Evolutionary conservation across 2,888 invertebrate species (phyloP).

Genomic region (Amorpha juglandis): DNA sequence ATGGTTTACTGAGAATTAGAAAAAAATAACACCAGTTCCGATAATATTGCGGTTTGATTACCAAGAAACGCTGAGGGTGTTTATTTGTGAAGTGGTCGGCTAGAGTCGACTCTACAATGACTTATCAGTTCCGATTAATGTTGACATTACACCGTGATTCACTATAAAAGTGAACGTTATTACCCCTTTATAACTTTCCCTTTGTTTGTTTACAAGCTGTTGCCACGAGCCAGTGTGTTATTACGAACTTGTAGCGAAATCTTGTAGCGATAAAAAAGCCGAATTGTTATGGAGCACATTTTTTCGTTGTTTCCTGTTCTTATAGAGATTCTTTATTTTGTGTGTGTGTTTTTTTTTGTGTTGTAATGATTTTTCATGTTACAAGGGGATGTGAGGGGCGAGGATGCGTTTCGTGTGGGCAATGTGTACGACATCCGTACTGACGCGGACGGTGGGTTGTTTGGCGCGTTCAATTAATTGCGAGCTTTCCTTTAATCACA

Average conservation of each 20-base stretch:
- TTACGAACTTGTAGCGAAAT: slow-evolving; percentile 18
- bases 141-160: slow-evolving; percentile 51
- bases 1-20: slow-evolving; percentile 51
- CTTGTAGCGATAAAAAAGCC: slow-evolving; percentile 22
- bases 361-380: slow-evolving; percentile 16
- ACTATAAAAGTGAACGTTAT: slow-evolving; percentile 45
- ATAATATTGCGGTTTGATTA: slow-evolving; percentile 56
- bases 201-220: slow-evolving; percentile 41
- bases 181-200: slow-evolving; percentile 38
- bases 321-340: neutral
- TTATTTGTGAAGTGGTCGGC: slow-evolving; percentile 54
- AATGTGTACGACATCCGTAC: slow-evolving; percentile 11
- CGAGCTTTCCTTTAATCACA: slow-evolving; percentile 2
- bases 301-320: slow-evolving; percentile 14
- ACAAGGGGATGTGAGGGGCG: neutral
- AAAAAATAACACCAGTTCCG: slow-evolving; percentile 43
- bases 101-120: slow-evolving; percentile 46
- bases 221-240: slow-evolving; percentile 1
- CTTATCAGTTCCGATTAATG: slow-evolving; percentile 64
- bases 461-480: slow-evolving; percentile 18
- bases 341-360: too few species aligned
- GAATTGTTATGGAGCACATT: slow-evolving; percentile 16
- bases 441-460: neutral
- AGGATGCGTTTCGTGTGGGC: slow-evolving; percentile 17
- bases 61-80: slow-evolving; percentile 53